Percentiles rank a stretch among this genome's conserved stretches.
phyloP scores from a whole-genome alignment of 2,888 invertebrate genomes.

The Biston stratarius region DNA sequence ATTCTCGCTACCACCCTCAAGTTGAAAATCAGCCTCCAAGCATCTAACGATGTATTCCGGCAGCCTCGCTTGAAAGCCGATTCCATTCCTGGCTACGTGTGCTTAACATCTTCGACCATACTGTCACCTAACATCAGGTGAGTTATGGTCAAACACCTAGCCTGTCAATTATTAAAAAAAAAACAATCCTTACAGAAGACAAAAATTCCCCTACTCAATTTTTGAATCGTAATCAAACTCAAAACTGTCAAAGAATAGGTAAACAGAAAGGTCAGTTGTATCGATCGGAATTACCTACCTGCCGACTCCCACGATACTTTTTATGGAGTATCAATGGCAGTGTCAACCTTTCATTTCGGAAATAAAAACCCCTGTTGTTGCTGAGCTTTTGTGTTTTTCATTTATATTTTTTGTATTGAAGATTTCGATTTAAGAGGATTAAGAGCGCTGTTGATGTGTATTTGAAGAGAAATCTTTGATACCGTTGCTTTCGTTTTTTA shows the following conservation, averaged over 20 bases:
- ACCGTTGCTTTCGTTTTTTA: conserved; percentile 46
- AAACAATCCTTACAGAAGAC: too few species aligned
- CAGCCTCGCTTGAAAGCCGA: too few species aligned
- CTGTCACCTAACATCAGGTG: too few species aligned
- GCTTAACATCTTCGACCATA: too few species aligned
- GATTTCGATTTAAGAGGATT: conserved; percentile 72
- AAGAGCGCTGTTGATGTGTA: conserved; percentile 64
- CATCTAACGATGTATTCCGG: too few species aligned
- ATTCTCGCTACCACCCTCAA: too few species aligned
- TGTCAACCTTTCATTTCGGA: conserved; percentile 55
- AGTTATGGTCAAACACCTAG: too few species aligned
- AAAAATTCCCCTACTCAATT: too few species aligned
- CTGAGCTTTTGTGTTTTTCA: conserved; percentile 57
- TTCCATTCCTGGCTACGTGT: too few species aligned
- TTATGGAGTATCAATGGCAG: conserved; percentile 55
- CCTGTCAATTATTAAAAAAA: too few species aligned
- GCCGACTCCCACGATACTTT: conserved; percentile 64
- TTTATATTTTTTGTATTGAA: conserved; percentile 21
- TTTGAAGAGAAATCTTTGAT: conserved; percentile 57
- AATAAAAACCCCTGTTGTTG: conserved; percentile 50
- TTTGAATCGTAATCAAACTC: neutral
- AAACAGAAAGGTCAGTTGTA: conserved; percentile 52
- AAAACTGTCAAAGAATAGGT: conserved; percentile 51
- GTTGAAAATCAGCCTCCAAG: too few species aligned
- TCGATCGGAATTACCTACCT: conserved; percentile 58